These are phyloP conservation scores for Hydrotaea diabolus DNA, from an alignment of 2,888 invertebrate species.

Conservation along the genomic window DNA sequence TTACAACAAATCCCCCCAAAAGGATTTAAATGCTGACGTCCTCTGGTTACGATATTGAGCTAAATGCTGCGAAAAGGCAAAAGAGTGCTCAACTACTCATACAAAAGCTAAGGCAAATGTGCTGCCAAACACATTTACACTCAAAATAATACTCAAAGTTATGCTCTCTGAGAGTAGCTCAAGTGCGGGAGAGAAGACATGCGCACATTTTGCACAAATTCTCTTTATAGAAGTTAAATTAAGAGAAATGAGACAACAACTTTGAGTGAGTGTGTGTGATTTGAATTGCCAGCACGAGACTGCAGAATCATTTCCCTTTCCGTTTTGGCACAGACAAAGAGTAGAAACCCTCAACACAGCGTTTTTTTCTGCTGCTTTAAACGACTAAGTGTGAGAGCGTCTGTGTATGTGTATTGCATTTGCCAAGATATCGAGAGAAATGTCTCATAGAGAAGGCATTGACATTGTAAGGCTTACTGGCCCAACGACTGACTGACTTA, in stretches of 20 bases:
- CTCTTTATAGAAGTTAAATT: neutral
- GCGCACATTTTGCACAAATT: neutral
- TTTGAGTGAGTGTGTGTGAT: neutral
- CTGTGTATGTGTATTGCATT: no score
- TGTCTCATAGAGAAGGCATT: neutral
- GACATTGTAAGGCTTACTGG: conserved; percentile 15
- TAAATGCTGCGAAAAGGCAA: neutral
- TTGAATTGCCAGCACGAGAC: neutral
- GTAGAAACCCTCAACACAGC: neutral
- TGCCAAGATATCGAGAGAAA: no score
- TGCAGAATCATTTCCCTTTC: conserved; percentile 24
- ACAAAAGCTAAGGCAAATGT: no score
- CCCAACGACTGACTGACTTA: neutral
- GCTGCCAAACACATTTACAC: neutral
- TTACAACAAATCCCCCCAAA: neutral
- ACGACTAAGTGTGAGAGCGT: no score
- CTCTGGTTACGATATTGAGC: neutral
- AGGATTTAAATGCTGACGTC: neutral
- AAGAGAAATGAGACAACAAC: neutral
- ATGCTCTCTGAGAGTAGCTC: conserved; percentile 15
- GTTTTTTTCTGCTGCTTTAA: no score
- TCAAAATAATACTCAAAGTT: neutral
- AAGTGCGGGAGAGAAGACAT: neutral
- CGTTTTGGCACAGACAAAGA: neutral
- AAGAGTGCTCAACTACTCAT: neutral